phyloP scores from a whole-genome alignment of 2,797 vertebrate genomes.

The Monodelphis domestica region DNA sequence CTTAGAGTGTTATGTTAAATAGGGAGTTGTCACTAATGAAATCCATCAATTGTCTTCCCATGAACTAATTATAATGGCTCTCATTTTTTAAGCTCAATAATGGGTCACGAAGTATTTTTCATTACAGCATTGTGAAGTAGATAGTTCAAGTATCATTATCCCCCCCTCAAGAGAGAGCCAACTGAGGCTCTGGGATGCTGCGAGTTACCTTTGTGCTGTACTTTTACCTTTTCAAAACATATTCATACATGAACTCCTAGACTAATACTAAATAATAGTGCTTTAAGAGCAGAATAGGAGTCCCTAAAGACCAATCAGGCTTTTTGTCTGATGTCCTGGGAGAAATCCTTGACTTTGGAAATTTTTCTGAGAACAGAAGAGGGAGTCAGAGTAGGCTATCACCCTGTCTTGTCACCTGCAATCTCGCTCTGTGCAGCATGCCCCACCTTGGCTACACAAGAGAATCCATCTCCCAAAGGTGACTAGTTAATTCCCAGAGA shows the following conservation, averaged over 20 bases:
- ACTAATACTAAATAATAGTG: conserved; percentile 9
- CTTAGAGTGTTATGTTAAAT: background rate
- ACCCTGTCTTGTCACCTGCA: background rate
- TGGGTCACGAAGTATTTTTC: background rate
- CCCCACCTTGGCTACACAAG: background rate
- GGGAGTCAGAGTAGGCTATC: background rate
- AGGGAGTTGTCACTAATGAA: background rate
- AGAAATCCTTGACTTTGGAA: background rate
- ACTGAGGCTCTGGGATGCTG: background rate
- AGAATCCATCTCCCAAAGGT: background rate
- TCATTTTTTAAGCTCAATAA: background rate
- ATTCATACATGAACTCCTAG: background rate
- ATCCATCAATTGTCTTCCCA: background rate
- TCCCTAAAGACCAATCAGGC: background rate
- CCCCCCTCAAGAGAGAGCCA: background rate
- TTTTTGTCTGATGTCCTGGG: background rate
- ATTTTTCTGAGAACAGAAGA: conserved; percentile 4
- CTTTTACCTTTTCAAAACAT: conserved; percentile 37
- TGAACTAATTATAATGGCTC: background rate
- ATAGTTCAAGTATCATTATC: background rate
- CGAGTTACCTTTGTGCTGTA: background rate
- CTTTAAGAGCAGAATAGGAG: background rate
- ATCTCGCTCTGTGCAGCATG: background rate
- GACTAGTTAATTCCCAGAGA: conserved; percentile 33
- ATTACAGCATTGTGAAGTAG: background rate